These are phyloP conservation scores for Tillus elongatus DNA, from an alignment of 2,888 invertebrate species.

Conservation along the genomic window DNA sequence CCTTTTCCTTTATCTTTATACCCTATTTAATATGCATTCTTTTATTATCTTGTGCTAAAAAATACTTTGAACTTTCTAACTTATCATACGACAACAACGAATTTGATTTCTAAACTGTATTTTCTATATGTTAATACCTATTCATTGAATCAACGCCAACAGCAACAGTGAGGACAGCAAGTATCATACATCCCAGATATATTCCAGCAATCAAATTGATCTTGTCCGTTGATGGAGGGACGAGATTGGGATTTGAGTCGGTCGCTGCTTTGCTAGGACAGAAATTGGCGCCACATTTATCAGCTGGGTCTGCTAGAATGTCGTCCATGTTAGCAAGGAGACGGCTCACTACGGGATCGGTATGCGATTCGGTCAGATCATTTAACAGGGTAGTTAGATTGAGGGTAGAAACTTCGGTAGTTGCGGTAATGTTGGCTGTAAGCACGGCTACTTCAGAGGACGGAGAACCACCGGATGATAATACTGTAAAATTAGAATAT, in stretches of 20 bases:
- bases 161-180: slow-evolving; percentile 64
- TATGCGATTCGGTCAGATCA: slow-evolving; percentile 7
- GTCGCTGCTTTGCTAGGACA: slow-evolving; percentile 55
- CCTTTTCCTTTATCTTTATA: no score
- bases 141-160: slow-evolving; percentile 73
- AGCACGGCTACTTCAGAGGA: slow-evolving; percentile 5
- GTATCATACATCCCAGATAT: slow-evolving; percentile 69
- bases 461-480: slow-evolving; percentile 22
- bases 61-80: no score
- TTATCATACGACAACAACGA: no score
- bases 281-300: slow-evolving; percentile 66
- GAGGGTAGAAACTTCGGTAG: slow-evolving; percentile 15
- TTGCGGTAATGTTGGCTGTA: slow-evolving; percentile 8
- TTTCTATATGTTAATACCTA: slow-evolving; percentile 46
- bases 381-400: slow-evolving; percentile 23
- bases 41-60: no score
- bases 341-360: slow-evolving; percentile 28
- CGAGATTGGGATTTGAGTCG: slow-evolving; percentile 59
- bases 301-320: slow-evolving; percentile 43
- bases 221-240: slow-evolving; percentile 61
- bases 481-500: slow-evolving; percentile 25
- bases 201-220: slow-evolving; percentile 73
- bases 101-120: no score
- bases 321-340: slow-evolving; percentile 10
- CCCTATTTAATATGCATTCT: no score